Percentiles rank a stretch among this genome's conserved stretches.
Evolutionary conservation across 2,113 vertebrate genomes (phyloP).

Genomic region (Pluvianellus socialis): DNA sequence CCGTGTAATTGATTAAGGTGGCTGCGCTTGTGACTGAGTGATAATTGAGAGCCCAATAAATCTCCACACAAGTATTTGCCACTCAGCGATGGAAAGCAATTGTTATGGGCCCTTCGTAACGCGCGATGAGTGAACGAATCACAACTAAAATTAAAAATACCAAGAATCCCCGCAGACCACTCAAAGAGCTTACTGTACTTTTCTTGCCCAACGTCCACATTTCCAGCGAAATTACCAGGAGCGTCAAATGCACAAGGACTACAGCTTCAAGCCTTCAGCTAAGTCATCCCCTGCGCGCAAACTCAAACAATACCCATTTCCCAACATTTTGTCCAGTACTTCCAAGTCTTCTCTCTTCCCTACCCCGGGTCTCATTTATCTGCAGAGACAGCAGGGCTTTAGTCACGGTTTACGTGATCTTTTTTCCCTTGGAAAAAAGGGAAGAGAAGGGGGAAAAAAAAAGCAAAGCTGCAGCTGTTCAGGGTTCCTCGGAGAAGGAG

Average conservation of each 20-base stretch:
- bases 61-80: slow-evolving; percentile 28
- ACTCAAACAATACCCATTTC: background rate
- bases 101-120: background rate
- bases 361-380: background rate
- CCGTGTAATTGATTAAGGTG: slow-evolving; percentile 35
- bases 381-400: background rate
- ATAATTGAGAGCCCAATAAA: slow-evolving; percentile 45
- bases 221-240: background rate
- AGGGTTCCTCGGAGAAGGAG: background rate
- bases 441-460: background rate
- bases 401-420: background rate
- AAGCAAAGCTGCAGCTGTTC: slow-evolving; percentile 9
- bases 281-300: background rate
- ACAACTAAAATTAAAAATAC: background rate
- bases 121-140: background rate
- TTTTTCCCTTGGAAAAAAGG: background rate
- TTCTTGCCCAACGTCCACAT: background rate
- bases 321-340: background rate
- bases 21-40: background rate
- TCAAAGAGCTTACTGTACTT: background rate
- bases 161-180: background rate
- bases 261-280: background rate
- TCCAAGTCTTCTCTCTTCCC: background rate
- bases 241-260: background rate
- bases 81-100: background rate